These are phyloP conservation scores for Bombus soroeensis DNA, from an alignment of 1,140 invertebrate genomes.

Conservation along the genomic window DNA sequence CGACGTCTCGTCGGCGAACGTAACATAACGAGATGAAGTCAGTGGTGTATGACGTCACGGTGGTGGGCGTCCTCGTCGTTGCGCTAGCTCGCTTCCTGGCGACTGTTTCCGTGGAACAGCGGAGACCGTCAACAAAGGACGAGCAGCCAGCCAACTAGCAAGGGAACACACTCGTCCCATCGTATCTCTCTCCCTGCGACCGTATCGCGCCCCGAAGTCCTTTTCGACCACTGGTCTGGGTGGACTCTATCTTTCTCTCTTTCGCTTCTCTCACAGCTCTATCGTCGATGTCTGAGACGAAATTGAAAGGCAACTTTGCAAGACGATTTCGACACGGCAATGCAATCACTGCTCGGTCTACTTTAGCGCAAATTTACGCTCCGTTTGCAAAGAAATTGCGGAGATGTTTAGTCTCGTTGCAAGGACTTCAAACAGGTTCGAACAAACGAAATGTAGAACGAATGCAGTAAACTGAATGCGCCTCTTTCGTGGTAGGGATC, in stretches of 20 bases:
- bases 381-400: constrained; percentile 18
- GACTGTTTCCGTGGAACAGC: constrained; percentile 79
- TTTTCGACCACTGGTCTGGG: constrained; percentile 37
- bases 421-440: too few relatives aligned
- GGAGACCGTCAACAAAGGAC: constrained; percentile 79
- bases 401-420: not conserved
- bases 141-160: constrained; percentile 70
- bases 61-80: constrained; percentile 78
- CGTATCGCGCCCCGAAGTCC: constrained; percentile 54
- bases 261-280: not conserved
- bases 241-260: not conserved
- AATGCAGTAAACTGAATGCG: not conserved
- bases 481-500: not conserved
- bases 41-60: constrained; percentile 82
- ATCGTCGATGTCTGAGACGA: constrained; percentile 16
- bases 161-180: constrained; percentile 72
- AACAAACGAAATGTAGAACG: not conserved
- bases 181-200: constrained; percentile 61
- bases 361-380: not conserved
- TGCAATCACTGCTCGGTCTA: not conserved
- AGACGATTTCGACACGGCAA: constrained; percentile 30
- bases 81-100: constrained; percentile 79
- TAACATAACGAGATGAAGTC: constrained; percentile 82
- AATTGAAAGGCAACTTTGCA: constrained; percentile 37
- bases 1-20: constrained; percentile 79